Base-by-base conservation (phyloP, 2,113 vertebrate species). In the Trachemys scripta region DNA sequence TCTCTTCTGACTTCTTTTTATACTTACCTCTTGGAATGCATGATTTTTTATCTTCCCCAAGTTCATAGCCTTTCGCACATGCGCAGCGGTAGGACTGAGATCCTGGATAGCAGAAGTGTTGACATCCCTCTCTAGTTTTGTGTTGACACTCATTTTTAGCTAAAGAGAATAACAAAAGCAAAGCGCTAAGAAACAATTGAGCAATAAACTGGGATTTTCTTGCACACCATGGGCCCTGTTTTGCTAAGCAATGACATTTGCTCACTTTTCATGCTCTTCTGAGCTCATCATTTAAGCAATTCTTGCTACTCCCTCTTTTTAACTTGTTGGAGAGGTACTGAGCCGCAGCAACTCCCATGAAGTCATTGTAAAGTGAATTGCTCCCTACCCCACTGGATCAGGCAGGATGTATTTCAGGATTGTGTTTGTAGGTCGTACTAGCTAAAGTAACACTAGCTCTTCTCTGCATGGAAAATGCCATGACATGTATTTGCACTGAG, bases 81-180 rank as follows among this genome's bases (percentile, higher is more conserved):
- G 99, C 99, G 78, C 99, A 99, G 14, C 0, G 62, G 90, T 98
- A 99, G 19, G 97, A 93, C 1, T 31, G 4, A 0, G 69, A 29
- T 19, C 94, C 97, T 0, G 98, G 98, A 10, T 96, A 98, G 97
- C 99, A 99, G 95, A 99, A 98, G 81, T 99, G 99, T 27, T 99
- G 98, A 85, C 99, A 99, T 2, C 98, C 98, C 1, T 96, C 80
- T 0, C 97, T 97, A 45, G 98, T 98, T 5, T 97, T 76, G 1
- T 98, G 97, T 10, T 97, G 98, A 95, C 99, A 99, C 93, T 99
- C 96, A 1, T 98, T 97, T 56, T 98, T 95, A 87, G 98, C 99
- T 99, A 95, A 89, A 88, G 19, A 75, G 72, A 90, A 42, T 6
- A 87, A 85, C 12, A 5, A 3, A 87, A 57, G 50, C 11, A 72